A percentile compares a stretch with the other conserved stretches of the same genome.
Conservation (phyloP, 2,113 vertebrate genomes). For the Ahaetulla prasina region DNA sequence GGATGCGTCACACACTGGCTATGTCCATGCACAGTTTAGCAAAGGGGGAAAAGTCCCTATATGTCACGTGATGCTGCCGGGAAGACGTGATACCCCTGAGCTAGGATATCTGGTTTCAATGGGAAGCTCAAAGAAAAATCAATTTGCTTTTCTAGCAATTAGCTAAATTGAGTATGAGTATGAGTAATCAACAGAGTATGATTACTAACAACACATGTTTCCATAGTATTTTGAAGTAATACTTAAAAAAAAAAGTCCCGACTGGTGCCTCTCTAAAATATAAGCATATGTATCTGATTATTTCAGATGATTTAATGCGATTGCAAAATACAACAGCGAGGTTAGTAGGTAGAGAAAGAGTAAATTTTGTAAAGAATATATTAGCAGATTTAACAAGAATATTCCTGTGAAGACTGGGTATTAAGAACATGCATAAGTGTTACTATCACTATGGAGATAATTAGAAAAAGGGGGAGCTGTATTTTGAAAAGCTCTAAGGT, state of each 20-base stretch:
- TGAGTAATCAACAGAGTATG: neutral
- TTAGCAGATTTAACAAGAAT: constrained; percentile 25
- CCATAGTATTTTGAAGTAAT: neutral
- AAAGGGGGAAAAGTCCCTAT: too few species aligned
- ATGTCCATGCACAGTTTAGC: too few species aligned
- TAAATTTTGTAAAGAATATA: constrained; percentile 41
- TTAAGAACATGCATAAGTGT: neutral
- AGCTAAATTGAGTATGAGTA: too few species aligned
- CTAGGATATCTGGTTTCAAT: neutral
- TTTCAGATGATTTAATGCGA: constrained; percentile 22
- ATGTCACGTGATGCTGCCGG: too few species aligned
- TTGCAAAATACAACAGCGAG: constrained; percentile 34
- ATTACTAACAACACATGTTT: neutral
- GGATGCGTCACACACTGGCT: too few species aligned
- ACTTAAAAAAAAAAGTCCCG: neutral
- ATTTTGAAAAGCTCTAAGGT: constrained; percentile 29
- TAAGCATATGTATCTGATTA: neutral
- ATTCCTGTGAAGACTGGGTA: constrained; percentile 39
- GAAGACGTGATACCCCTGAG: too few species aligned
- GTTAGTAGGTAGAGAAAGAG: neutral
- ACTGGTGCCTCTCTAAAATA: neutral
- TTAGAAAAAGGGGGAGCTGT: neutral
- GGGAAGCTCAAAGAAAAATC: neutral
- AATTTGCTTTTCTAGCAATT: neutral
- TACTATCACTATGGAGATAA: neutral